phyloP scores from a whole-genome alignment of 2,113 vertebrate genomes.

The Lepus americanus region DNA sequence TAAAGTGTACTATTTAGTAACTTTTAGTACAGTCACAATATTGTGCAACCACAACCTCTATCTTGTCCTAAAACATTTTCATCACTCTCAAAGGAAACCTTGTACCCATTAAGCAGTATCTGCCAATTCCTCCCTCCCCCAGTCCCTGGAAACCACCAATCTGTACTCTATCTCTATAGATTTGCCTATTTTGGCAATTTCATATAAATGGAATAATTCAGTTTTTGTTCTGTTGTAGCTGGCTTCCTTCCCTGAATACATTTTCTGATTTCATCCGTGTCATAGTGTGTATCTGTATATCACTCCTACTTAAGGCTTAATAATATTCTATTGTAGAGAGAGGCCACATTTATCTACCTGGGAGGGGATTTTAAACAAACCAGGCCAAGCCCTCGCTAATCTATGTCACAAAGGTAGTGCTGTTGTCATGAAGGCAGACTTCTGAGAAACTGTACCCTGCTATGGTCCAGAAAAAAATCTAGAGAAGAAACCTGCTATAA shows the following conservation, averaged over 20 bases:
- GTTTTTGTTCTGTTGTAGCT: neutral
- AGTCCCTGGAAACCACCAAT: neutral
- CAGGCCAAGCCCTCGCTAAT: neutral
- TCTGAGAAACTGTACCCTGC: neutral
- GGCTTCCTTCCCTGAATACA: neutral
- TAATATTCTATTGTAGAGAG: neutral
- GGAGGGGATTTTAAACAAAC: neutral
- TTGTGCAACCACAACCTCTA: neutral
- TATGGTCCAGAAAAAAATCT: neutral
- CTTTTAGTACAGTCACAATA: neutral
- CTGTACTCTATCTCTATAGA: neutral
- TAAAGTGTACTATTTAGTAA: neutral
- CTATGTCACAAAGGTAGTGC: neutral
- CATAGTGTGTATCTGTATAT: neutral
- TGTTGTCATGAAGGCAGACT: neutral
- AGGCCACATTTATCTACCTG: neutral
- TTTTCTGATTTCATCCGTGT: neutral
- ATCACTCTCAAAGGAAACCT: neutral
- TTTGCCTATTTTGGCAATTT: neutral
- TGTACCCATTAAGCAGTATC: neutral
- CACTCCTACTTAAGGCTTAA: neutral
- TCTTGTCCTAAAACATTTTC: neutral
- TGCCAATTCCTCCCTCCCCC: neutral
- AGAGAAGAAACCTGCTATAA: neutral
- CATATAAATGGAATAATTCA: neutral